Base-by-base conservation (phyloP, 1,140 invertebrate species). In the Eumaeus atala region DNA sequence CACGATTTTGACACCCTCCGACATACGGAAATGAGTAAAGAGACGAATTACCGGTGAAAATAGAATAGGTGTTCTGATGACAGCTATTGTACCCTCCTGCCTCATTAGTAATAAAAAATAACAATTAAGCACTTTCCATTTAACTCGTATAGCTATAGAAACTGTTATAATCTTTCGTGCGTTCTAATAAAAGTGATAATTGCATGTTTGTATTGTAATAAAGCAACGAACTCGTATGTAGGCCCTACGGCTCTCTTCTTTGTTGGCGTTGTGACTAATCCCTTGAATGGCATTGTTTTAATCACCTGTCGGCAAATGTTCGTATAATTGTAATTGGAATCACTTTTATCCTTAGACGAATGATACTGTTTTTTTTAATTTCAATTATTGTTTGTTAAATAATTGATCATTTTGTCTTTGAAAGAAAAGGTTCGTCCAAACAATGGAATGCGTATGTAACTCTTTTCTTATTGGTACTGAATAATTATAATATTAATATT, bases 261-360 rank as follows among this genome's bases (percentile, higher is more conserved):
- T 48, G 14, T 47, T 11, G 21, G 17, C 44, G 11, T 10, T 48
- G 47, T 48, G 40, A 48, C 9, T 38, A 38, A 38, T 38, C 37
- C 21, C 21, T 18, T 48, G 47, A 48, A 48, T 48, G 47, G 47
- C 47, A 48, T 48, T 48, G 47, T 48, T 48, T 48, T 34, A 48
- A 18, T 48, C 47, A 48, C 47, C 47, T 48, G 47, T 48, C n/a
- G 54, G 54, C 54, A 56, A 66, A 56, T 60, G 59, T 62, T 62
- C 57, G 54, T 56, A 34, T 53, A 44, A 16, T 44, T 44, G 40
- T 16, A 9, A 44, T 44, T 44, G 40, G 16, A 16, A 16, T 9
- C 17, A 12, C 40, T 44, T 14, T 44, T 28, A 28, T 28, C 21
- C 21, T 28, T 28, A 28, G 21, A 28, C 21, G 21, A 6, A 28